Conservation (phyloP, 2,888 invertebrate species). For the Metalampra italica region DNA sequence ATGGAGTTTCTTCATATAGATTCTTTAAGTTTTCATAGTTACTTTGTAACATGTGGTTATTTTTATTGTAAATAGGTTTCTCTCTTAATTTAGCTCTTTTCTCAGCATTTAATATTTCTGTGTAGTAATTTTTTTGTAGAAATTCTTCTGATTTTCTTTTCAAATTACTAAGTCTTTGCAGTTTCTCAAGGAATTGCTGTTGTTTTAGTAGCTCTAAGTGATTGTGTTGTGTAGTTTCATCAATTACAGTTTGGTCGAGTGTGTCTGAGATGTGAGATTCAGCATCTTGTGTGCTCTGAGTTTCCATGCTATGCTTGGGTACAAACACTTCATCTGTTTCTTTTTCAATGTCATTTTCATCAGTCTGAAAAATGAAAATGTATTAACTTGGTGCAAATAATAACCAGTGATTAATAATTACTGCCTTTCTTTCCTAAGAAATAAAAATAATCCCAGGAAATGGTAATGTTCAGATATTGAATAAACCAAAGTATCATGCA, state of each 20-base stretch:
- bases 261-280: slow-evolving; percentile 53
- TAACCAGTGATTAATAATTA: no score
- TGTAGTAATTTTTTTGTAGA: slow-evolving; percentile 62
- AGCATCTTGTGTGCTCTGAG: slow-evolving; percentile 44
- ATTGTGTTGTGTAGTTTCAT: slow-evolving; percentile 45
- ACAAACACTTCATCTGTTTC: slow-evolving; percentile 60
- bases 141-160: slow-evolving; percentile 73
- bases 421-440: no score
- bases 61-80: slow-evolving; percentile 45
- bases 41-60: slow-evolving; percentile 40
- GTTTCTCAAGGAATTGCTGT: slow-evolving; percentile 64
- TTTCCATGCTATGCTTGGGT: slow-evolving; percentile 45
- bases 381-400: background rate
- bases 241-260: slow-evolving; percentile 43
- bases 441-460: no score
- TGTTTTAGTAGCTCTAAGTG: slow-evolving; percentile 58
- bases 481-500: no score
- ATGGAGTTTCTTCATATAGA: slow-evolving; percentile 56
- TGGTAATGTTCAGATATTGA: no score
- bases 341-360: slow-evolving; percentile 56
- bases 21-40: slow-evolving; percentile 55
- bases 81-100: slow-evolving; percentile 66
- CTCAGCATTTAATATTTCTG: slow-evolving; percentile 53
- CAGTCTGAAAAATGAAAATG: slow-evolving; percentile 50
- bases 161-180: slow-evolving; percentile 61